Conservation (phyloP, 2,888 invertebrate genomes). For the Seira ritae region DNA sequence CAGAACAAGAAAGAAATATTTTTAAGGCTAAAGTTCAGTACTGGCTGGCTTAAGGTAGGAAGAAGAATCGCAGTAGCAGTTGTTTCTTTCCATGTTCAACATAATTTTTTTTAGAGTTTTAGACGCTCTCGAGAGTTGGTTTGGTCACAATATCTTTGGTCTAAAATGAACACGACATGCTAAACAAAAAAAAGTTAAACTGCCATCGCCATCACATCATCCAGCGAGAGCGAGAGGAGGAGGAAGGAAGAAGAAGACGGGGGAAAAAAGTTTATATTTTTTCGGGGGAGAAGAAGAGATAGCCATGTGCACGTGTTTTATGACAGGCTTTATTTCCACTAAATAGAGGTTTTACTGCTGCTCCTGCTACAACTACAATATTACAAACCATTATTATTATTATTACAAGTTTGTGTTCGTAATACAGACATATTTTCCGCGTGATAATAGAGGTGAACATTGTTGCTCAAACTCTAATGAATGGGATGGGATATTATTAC, state of each 20-base stretch:
- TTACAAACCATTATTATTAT: conserved; percentile 27
- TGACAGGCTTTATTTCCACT: conserved; percentile 59
- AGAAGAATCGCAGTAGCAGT: neutral
- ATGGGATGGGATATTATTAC: neutral
- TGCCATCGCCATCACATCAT: no score
- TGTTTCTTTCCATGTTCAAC: neutral
- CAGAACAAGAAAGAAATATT: conserved; percentile 3
- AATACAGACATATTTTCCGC: no score
- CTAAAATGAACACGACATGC: no score
- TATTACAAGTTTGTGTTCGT: neutral
- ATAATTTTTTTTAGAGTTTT: neutral
- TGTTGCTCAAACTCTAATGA: no score
- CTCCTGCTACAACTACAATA: conserved; percentile 31
- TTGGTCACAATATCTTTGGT: no score
- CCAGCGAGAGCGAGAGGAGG: neutral
- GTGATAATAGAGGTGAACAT: no score
- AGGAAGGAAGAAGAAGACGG: neutral
- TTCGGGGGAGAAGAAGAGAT: neutral
- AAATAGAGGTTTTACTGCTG: conserved; percentile 47
- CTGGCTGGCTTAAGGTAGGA: neutral
- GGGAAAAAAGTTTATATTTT: neutral
- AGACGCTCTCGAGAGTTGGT: neutral
- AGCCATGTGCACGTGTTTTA: conserved; percentile 57
- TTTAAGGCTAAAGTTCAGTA: neutral
- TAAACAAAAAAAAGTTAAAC: no score